phyloP scores from a whole-genome alignment of 2,888 invertebrate genomes.

The Drosophila aldrichi region DNA sequence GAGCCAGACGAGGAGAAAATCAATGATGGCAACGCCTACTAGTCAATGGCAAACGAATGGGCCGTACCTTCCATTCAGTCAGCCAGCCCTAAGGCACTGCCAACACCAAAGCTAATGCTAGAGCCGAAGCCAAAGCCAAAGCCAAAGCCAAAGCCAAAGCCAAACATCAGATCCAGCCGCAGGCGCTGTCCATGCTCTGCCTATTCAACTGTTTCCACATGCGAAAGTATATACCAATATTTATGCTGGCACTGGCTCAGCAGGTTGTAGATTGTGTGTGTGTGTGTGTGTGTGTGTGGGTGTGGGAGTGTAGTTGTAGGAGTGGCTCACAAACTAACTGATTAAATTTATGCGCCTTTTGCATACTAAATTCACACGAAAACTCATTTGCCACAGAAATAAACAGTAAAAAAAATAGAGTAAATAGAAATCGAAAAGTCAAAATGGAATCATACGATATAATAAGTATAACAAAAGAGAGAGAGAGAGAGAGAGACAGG shows the following conservation, averaged over 20 bases:
- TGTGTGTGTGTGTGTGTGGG: neutral
- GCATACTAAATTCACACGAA: slow-evolving; percentile 50
- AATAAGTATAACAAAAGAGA: neutral
- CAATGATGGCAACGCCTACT: slow-evolving; percentile 39
- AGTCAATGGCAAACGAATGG: slow-evolving; percentile 21
- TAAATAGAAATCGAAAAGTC: neutral
- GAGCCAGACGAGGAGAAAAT: slow-evolving; percentile 51
- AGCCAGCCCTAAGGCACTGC: neutral
- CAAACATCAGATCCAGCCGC: slow-evolving; percentile 12
- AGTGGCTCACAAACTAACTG: slow-evolving; percentile 40
- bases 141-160: slow-evolving; percentile 1
- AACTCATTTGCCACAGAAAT: slow-evolving; percentile 34
- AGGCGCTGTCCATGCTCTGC: slow-evolving; percentile 10
- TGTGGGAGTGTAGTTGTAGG: neutral
- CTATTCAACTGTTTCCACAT: slow-evolving; percentile 12
- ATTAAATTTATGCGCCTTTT: slow-evolving; percentile 68
- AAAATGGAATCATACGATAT: slow-evolving; percentile 1
- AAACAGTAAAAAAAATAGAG: slow-evolving; percentile 6
- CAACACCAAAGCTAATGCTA: neutral
- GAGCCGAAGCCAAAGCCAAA: no score
- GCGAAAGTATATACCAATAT: slow-evolving; percentile 17
- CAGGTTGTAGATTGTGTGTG: slow-evolving; percentile 33
- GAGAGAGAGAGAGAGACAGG: neutral
- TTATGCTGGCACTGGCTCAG: slow-evolving; percentile 37
- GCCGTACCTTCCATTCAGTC: neutral